Base-by-base conservation (phyloP, 2,888 invertebrate genomes). In the Callimorpha dominula region DNA sequence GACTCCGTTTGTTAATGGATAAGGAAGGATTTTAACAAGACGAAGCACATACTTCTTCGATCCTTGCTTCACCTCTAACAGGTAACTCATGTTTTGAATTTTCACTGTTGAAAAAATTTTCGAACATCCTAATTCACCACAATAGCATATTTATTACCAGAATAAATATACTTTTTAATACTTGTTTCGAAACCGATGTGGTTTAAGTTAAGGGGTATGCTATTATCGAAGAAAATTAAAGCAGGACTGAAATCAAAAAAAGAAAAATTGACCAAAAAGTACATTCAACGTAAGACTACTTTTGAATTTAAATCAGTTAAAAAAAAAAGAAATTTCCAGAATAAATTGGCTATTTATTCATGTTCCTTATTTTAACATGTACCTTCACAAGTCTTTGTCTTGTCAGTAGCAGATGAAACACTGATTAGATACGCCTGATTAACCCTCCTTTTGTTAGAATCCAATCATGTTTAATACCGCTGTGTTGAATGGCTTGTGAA, bases 381-480 rank as follows among this genome's bases (percentile, higher is more conserved):
- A 71, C 52, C 72, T 75, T 43, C 46, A 7, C 57, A 9, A 60
- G 60, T 65, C 70, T 74, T 70, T 77, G 71, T 71, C 65, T 69
- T 71, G 57, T 83, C 78, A 82, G 83, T 77, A 71, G 69, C 71
- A 70, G 68, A 70, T 69, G 72, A 78, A 79, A 71, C 68, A 74
- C 73, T 81, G 78, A 83, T 85, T 79, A 83, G 75, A 66, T 73
- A 72, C 75, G 77, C 68, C 72, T 78, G 80, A 83, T 82, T 84
- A 79, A 69, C 31, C 64, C 73, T 68, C 71, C 75, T 78, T 84
- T 80, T 77, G 78, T 78, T 60, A 57, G 72, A 77, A 84, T 80
- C 75, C 74, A 84, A 83, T 83, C 84, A 77, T 73, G 77, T 68
- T 73, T 63, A 74, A 68, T 70, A 70, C 68, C 65, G 60, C 42